Base-by-base conservation (phyloP, 2,797 vertebrate genomes). In the Thalassophryne amazonica region DNA sequence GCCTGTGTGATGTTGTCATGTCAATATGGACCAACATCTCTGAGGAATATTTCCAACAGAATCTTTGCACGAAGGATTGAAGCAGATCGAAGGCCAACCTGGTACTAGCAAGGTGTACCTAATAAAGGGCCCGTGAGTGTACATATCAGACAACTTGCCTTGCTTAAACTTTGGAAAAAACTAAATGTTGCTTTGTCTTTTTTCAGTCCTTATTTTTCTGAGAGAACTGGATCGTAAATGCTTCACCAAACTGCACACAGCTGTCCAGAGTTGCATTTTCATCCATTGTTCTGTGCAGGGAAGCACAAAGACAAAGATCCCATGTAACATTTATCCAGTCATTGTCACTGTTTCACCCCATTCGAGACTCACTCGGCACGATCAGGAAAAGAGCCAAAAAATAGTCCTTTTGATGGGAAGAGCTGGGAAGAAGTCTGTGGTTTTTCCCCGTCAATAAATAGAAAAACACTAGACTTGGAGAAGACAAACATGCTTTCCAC, bases 261-360 rank as follows among this genome's bases (percentile, higher is more conserved):
- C 51, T 31, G 37, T 47, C 32, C 59, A 60, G 68, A 76, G 66
- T 47, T 71, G 56, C 74, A 56, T 76, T 78, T 77, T 77, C 64
- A 62, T 53, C 42, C 29, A 78, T 79, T 83, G 75, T 84, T 82
- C 64, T 48, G 61, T 75, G 36, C 23, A 41, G 35, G 55, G 62
- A 71, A 67, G 47, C 57, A 69, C 18, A 33, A 51, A 67, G 59
- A 78, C 74, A 84, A 88, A 80, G 69, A 63, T 59, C 40, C 84
- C 73, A 76, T 10, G 59, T 45, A 80, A 78, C 22, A 17, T 45
- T 69, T 61, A 60, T 30, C 56, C 55, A 48, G 12, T 49, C 58
- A 5, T 27, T 63, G 57, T 41, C 36, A 6, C 49, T 20, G 57
- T 47, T 63, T 60, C 47, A 61, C 58, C 60, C 55, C 40, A 27